Base-by-base conservation (phyloP, 2,797 vertebrate species). In the Peromyscus attwateri region DNA sequence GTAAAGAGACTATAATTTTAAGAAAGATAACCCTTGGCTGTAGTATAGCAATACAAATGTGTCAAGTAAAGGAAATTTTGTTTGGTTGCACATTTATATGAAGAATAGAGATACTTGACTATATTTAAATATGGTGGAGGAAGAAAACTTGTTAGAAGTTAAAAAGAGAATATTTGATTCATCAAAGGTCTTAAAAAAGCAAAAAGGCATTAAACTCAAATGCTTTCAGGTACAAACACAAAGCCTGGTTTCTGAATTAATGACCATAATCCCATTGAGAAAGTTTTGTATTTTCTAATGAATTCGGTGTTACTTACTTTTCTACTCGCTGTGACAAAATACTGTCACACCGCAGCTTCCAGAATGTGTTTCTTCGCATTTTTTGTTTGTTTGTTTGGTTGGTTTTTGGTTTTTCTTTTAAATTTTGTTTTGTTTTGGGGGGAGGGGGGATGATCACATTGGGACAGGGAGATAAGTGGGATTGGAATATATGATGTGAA, bases 161-260 rank as follows among this genome's bases (percentile, higher is more conserved):
- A 46, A 93, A 89, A 88, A 82, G 37, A 83, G 4, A 88, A 77
- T 70, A 79, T 71, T 89, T 73, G 29, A 71, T 37, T 83, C 13
- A 82, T 13, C 40, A 46, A 95, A 21, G 0, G 27, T 80, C 31
- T 79, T 70, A 81, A 49, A 66, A 40, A 75, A 40, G 40, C 14
- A 87, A 70, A 11, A 92, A 11, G 4, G 31, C 49, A 57, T 14
- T 25, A 89, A 88, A 52, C 92, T 9, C 27, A 77, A 27, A 89
- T 49, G 31, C 5, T 31, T 68, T 49, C 17, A 77, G 64, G 19
- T 49, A 70, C 6, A 40, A 77, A 77, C 4, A 57, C 52, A 84
- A 71, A 71, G 34, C 37, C 11, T 95, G 17, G 83, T 43, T 68
- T 82, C 60, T 89, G 21, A 79, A 9, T 85, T 43, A 79, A 89